Percentiles rank a stretch among this genome's conserved stretches.
Evolutionary conservation across 2,888 invertebrate genomes (phyloP).

Genomic region (Rutpela maculata): DNA sequence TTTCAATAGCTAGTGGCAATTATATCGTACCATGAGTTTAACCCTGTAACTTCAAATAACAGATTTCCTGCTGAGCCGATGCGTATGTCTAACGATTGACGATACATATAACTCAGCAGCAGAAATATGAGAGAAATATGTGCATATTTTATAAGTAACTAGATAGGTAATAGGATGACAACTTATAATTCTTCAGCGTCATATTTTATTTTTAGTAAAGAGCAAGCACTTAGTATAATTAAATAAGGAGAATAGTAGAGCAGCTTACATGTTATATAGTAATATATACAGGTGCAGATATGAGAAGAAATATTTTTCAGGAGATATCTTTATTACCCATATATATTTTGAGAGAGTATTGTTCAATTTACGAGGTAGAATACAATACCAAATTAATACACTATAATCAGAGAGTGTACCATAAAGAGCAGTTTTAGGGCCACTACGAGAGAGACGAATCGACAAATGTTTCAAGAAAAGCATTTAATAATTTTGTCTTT

Average conservation of each 20-base stretch:
- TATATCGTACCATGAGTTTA: background rate
- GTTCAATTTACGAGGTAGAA: too few species aligned
- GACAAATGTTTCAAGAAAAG: too few species aligned
- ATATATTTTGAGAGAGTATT: too few species aligned
- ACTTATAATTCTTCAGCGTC: slow-evolving; percentile 12
- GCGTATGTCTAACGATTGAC: background rate
- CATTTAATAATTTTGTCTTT: too few species aligned
- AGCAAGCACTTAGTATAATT: slow-evolving; percentile 9
- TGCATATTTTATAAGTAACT: slow-evolving; percentile 25
- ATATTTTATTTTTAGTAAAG: slow-evolving; percentile 12
- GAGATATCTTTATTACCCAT: too few species aligned
- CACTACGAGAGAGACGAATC: too few species aligned
- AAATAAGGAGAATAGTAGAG: background rate
- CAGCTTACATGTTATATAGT: background rate
- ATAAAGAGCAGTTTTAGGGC: too few species aligned
- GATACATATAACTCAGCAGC: background rate
- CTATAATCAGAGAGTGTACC: too few species aligned
- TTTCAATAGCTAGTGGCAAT: background rate
- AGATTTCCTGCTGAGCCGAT: background rate
- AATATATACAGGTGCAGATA: background rate
- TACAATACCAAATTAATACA: too few species aligned
- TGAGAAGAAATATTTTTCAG: too few species aligned
- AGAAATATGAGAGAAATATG: background rate
- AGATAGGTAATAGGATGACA: slow-evolving; percentile 29
- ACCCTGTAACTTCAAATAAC: background rate